phyloP scores from a whole-genome alignment of 2,888 invertebrate species.

The Diadegma fenestrale region DNA sequence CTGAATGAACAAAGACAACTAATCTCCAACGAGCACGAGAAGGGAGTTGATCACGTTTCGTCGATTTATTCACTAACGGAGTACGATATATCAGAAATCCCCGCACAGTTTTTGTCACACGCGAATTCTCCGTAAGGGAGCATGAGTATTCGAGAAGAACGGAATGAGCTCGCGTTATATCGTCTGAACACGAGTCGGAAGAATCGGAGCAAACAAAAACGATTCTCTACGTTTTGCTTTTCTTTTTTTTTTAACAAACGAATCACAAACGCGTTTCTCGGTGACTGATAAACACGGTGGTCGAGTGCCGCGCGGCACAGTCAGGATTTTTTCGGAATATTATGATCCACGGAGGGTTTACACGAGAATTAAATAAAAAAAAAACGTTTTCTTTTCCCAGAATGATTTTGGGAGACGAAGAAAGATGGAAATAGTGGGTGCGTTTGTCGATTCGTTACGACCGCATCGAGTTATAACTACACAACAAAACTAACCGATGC shows the following conservation, averaged over 20 bases:
- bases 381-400: background rate
- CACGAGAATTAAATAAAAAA: background rate
- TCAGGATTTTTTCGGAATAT: background rate
- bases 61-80: conserved; percentile 21
- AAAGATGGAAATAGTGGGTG: background rate
- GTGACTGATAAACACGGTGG: conserved; percentile 22
- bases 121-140: background rate
- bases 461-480: conserved; percentile 12
- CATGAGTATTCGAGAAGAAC: background rate
- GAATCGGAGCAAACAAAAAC: background rate
- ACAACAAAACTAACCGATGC: background rate
- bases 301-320: conserved; percentile 8
- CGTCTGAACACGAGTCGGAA: conserved; percentile 8
- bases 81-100: conserved; percentile 20
- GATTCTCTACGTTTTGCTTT: background rate
- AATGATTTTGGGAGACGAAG: background rate
- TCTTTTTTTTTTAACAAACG: conserved; percentile 5
- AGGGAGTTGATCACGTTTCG: conserved; percentile 13
- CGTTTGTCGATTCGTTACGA: background rate
- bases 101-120: conserved; percentile 30
- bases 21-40: conserved; percentile 1
- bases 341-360: background rate
- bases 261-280: conserved; percentile 13
- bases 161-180: background rate
- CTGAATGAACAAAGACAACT: background rate